These are phyloP conservation scores for Sycophila sp. DNA, from an alignment of 1,140 invertebrate genomes.

Conservation along the genomic window DNA sequence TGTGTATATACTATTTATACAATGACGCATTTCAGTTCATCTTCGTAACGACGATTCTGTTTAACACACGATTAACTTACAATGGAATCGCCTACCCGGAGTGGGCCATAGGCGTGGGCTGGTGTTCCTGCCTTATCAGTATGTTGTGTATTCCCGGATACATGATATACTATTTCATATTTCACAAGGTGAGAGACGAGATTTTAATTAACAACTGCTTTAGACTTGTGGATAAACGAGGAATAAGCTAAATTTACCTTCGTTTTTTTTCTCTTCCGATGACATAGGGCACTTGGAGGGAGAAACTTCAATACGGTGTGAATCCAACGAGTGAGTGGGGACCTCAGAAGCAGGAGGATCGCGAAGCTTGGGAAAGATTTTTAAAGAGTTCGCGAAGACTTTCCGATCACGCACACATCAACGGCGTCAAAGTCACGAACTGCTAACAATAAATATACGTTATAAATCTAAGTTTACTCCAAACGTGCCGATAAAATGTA, in stretches of 20 bases:
- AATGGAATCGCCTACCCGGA: constrained; percentile 69
- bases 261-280: too few species aligned
- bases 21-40: constrained; percentile 66
- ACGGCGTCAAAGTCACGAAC: constrained; percentile 44
- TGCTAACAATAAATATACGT: constrained; percentile 22
- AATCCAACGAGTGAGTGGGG: constrained; percentile 52
- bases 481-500: not conserved
- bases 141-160: constrained; percentile 72
- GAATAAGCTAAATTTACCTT: too few species aligned
- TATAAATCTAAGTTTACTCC: not conserved
- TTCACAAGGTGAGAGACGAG: constrained; percentile 44
- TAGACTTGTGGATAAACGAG: too few species aligned
- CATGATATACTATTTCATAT: constrained; percentile 62
- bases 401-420: constrained; percentile 39
- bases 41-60: constrained; percentile 70
- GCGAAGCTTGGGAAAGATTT: constrained; percentile 52
- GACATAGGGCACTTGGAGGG: constrained; percentile 49
- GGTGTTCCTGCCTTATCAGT: constrained; percentile 70
- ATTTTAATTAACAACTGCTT: not conserved
- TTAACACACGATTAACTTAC: constrained; percentile 69
- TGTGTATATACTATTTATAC: too few species aligned
- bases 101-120: constrained; percentile 74
- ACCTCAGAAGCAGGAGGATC: constrained; percentile 45
- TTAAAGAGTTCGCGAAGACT: constrained; percentile 38
- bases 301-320: constrained; percentile 49